Percentiles rank a stretch among this genome's conserved stretches.
These are phyloP conservation scores for Platichthys stellatus DNA, from an alignment of 2,113 vertebrate species.

Conservation along the genomic window DNA sequence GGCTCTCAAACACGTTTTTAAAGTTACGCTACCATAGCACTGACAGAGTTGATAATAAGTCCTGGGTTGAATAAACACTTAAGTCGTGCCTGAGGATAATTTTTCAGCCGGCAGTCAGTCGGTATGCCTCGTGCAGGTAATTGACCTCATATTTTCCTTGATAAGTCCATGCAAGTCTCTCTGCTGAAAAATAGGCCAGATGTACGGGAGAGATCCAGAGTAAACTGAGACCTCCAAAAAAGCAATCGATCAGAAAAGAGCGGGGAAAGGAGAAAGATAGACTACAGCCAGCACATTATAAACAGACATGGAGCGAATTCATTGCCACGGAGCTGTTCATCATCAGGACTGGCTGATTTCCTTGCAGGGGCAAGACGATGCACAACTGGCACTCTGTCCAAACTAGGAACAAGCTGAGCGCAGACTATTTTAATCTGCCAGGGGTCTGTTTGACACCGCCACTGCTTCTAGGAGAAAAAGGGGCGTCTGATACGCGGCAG, in stretches of 20 bases:
- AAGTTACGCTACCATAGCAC: conserved; percentile 42
- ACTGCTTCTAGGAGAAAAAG: conserved; percentile 31
- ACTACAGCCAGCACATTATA: conserved; percentile 29
- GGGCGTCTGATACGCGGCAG: conserved; percentile 26
- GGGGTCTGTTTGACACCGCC: conserved; percentile 13
- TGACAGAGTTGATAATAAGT: conserved; percentile 70
- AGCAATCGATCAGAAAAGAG: conserved; percentile 60
- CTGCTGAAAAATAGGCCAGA: conserved; percentile 41
- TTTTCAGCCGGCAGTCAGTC: conserved; percentile 48
- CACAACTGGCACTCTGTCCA: conserved; percentile 57
- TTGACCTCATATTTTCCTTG: conserved; percentile 48
- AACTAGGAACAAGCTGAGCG: conserved; percentile 61
- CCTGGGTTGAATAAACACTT: conserved; percentile 69
- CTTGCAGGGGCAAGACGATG: conserved; percentile 64
- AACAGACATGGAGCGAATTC: conserved; percentile 53
- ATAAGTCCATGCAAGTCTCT: conserved; percentile 39
- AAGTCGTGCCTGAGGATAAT: conserved; percentile 28
- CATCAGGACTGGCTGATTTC: conserved; percentile 48
- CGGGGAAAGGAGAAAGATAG: neutral
- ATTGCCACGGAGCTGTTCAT: conserved; percentile 48
- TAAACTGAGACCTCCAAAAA: conserved; percentile 53
- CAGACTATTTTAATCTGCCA: conserved; percentile 37
- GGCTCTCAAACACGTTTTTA: conserved; percentile 48
- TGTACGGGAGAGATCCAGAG: conserved; percentile 37
- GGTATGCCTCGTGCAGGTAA: conserved; percentile 52